Percentiles rank a stretch among this genome's conserved stretches.
phyloP scores from a whole-genome alignment of 2,888 invertebrate genomes.

The Leptopilina drosophilae region DNA sequence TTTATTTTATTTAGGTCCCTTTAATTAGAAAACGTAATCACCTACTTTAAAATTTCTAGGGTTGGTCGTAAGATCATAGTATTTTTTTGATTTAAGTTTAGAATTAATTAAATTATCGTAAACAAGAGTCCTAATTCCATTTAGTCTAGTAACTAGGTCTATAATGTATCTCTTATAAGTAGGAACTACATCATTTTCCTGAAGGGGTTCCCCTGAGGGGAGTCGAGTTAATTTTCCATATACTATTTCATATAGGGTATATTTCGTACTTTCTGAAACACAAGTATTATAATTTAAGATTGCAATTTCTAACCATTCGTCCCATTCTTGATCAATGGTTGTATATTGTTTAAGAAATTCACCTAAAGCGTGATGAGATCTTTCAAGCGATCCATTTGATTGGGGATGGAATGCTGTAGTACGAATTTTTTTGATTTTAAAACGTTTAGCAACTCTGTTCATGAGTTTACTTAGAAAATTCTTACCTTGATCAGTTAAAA shows the following conservation, averaged over 20 bases:
- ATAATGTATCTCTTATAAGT: conserved; percentile 43
- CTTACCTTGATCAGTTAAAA: conserved; percentile 58
- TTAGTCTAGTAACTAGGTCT: conserved; percentile 41
- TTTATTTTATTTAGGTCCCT: too few species aligned
- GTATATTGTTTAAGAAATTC: conserved; percentile 54
- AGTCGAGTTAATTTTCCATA: conserved; percentile 47
- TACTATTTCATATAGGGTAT: conserved; percentile 51
- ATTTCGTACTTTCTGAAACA: conserved; percentile 47
- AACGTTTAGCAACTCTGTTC: conserved; percentile 50
- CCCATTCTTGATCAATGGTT: conserved; percentile 48
- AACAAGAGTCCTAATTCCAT: conserved; percentile 36
- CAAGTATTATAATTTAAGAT: conserved; percentile 53
- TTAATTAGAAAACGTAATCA: too few species aligned
- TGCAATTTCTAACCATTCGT: conserved; percentile 52
- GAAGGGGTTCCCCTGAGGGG: background rate
- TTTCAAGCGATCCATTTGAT: conserved; percentile 55
- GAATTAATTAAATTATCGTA: conserved; percentile 46
- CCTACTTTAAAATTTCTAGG: background rate
- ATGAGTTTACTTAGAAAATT: conserved; percentile 56
- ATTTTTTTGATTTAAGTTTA: conserved; percentile 49
- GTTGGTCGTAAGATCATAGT: conserved; percentile 49
- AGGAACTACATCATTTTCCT: background rate
- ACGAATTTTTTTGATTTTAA: conserved; percentile 51
- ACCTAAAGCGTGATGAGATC: conserved; percentile 50
- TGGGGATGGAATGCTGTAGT: conserved; percentile 55